Evolutionary conservation across 2,113 vertebrate species (phyloP).

Genomic region (Henicopernis longicauda): DNA sequence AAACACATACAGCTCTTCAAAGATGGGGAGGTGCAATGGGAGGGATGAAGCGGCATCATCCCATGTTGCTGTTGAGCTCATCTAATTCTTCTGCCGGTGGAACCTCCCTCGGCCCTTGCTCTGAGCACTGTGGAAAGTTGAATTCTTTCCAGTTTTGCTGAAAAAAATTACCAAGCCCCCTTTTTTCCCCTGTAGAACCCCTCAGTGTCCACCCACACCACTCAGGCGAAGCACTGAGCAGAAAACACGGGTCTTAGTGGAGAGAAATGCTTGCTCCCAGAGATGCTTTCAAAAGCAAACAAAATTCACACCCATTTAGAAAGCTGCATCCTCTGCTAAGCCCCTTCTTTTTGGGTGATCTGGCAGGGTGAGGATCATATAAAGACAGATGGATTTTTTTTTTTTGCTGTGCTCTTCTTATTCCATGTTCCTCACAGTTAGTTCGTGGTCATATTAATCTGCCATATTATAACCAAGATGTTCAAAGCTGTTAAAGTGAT

Average conservation of each 20-base stretch:
- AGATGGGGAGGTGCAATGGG: background rate
- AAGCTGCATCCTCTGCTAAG: background rate
- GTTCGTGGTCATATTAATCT: background rate
- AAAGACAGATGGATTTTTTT: background rate
- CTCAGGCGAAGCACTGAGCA: background rate
- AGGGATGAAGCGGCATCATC: background rate
- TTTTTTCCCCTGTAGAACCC: background rate
- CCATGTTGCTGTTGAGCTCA: background rate
- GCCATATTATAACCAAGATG: background rate
- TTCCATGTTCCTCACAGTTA: background rate
- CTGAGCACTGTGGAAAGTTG: background rate
- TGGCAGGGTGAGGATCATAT: background rate
- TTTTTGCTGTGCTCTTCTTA: background rate
- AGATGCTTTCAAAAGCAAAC: background rate
- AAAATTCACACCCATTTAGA: background rate
- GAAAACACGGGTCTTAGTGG: background rate
- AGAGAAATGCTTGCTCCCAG: background rate
- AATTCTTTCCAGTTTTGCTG: background rate
- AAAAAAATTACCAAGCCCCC: background rate
- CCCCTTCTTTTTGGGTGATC: background rate
- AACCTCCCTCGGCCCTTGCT: background rate
- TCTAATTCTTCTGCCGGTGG: background rate
- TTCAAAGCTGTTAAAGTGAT: slow-evolving; percentile 32
- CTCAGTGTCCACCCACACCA: background rate
- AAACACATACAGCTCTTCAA: background rate